Base-by-base conservation (phyloP, 1,140 invertebrate genomes). In the Grapholita molesta region DNA sequence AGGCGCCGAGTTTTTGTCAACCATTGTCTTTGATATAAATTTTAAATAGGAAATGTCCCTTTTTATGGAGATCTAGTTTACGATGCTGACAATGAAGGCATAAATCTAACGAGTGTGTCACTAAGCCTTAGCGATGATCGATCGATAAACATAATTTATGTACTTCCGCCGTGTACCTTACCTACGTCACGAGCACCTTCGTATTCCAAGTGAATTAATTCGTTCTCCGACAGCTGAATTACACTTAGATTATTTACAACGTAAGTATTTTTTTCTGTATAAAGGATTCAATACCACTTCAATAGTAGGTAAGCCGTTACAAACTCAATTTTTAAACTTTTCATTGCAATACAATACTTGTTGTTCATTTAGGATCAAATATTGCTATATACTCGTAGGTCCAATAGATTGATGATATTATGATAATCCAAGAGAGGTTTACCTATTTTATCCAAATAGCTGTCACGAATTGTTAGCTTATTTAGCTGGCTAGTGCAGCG, bases 21-120 rank as follows among this genome's bases (percentile, higher is more conserved):
- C 88, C 84, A 91, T 91, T 91, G 89, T 91, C 86, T 91, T 91
- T 90, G 82, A 90, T 91, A 91, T 89, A 90, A 89, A 90, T 90
- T 91, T 89, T 80, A 90, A 91, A 91, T 91, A 91, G 89, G 86
- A 89, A 90, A 89, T 89, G 89, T 89, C 84, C 81, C 86, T 91
- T 91, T 91, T 90, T 91, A 90, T 91, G 86, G 89, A 88, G 89
- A 91, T 90, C 89, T 91, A 91, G 89, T 90, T 91, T 90, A 90
- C 82, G 85, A 81, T 83, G 75, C 79, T 86, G 84, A 84, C 89
- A 83, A 85, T 89, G 85, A 85, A 84, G 86, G 84, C 86, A 88
- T 91, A 91, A 90, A 91, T 91, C 86, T 90, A 89, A 83, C 81
- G 74, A 79, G 80, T 77, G 80, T 81, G 77, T 84, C 83, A 82